Percentiles rank a stretch among this genome's conserved stretches.
phyloP scores from a whole-genome alignment of 2,888 invertebrate species.

The Cryptops parisi region DNA sequence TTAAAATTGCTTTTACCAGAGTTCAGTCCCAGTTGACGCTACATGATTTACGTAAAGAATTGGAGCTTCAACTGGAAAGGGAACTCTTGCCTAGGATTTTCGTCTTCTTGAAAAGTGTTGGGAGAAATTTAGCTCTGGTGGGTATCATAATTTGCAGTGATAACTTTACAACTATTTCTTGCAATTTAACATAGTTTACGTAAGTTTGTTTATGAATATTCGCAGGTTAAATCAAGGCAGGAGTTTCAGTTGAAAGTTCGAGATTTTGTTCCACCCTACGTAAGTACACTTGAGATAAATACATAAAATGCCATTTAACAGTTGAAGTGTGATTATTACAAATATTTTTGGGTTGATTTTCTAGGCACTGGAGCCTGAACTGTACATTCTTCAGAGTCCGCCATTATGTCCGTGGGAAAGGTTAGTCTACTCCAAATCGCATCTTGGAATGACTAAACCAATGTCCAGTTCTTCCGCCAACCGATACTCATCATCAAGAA shows the following conservation, averaged over 20 bases:
- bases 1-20: not conserved
- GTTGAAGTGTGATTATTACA: not conserved
- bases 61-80: constrained; percentile 4
- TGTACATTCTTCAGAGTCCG: not conserved
- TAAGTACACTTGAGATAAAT: too few species aligned
- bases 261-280: constrained; percentile 7
- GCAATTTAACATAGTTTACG: too few species aligned
- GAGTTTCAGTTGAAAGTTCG: constrained; percentile 7
- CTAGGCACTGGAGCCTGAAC: not conserved
- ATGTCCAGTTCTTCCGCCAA: too few species aligned
- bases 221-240: constrained; percentile 1
- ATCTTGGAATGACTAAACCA: too few species aligned
- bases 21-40: constrained; percentile 1
- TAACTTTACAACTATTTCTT: not conserved
- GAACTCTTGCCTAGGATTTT: not conserved
- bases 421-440: too few species aligned
- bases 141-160: not conserved
- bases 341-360: not conserved
- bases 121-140: constrained; percentile 2
- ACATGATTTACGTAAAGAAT: constrained; percentile 2
- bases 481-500: too few species aligned
- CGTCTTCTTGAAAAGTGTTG: constrained; percentile 8
- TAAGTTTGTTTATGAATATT: not conserved
- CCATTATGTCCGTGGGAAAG: too few species aligned
- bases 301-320: too few species aligned